Conservation (phyloP, 2,888 invertebrate species). For the Hypsopygia costalis region DNA sequence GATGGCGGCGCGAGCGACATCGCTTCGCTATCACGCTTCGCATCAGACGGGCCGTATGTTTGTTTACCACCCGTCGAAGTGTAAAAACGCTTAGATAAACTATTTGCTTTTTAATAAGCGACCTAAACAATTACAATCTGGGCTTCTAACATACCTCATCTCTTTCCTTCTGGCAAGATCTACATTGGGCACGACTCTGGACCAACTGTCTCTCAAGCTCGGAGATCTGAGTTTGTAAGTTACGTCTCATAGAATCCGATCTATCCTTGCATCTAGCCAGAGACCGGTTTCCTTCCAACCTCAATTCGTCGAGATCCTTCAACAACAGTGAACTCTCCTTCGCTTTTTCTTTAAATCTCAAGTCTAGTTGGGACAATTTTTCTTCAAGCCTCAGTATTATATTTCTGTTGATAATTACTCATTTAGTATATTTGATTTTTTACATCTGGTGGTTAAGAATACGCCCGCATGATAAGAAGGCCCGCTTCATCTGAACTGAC, state of each 20-base stretch:
- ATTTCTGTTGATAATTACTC: slow-evolving; percentile 40
- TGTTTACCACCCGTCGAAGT: no score
- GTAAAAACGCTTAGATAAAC: no score
- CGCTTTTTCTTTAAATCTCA: slow-evolving; percentile 45
- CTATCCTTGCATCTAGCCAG: slow-evolving; percentile 49
- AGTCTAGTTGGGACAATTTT: slow-evolving; percentile 46
- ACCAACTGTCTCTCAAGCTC: slow-evolving; percentile 63
- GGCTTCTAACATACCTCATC: slow-evolving; percentile 46
- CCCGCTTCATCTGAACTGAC: no score
- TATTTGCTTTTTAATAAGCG: no score
- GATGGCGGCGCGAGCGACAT: no score
- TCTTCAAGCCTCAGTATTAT: slow-evolving; percentile 48
- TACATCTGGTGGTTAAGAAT: no score
- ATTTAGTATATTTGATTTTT: no score
- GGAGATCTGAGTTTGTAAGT: slow-evolving; percentile 57
- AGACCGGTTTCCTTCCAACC: slow-evolving; percentile 42
- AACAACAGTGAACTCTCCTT: slow-evolving; percentile 39
- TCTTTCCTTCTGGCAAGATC: slow-evolving; percentile 59
- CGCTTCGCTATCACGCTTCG: no score
- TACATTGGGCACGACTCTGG: slow-evolving; percentile 58
- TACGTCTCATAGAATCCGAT: slow-evolving; percentile 51
- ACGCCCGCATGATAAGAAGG: no score
- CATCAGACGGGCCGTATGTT: no score
- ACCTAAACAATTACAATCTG: no score
- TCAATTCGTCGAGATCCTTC: slow-evolving; percentile 52